Evolutionary conservation across 2,113 vertebrate species (phyloP), one percentile per base, ranked within the genome.

Genomic region (Hippocampus comes): DNA sequence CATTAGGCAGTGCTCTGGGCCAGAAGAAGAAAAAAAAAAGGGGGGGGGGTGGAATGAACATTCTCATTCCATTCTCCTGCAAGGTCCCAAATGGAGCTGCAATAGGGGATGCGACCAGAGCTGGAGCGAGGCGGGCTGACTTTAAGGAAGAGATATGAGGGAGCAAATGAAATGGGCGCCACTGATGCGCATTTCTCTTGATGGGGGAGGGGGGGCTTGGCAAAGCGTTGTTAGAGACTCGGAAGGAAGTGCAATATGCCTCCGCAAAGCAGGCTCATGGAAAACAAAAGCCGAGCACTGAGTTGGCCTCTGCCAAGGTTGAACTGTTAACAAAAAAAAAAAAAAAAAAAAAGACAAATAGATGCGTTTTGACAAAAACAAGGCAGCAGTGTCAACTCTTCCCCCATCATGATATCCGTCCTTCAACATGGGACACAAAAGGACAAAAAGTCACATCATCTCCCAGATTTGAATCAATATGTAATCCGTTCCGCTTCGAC

Each of bases 1-100:
- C 89, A 82, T 88, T 84, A 87, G 84, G 83, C 51, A 71, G 60
- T 70, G 63, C 82, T 88, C 80, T 79, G 72, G 73, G 78, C 78
- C 75, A 80, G 77, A 63, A 88, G n/a, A 72, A 89, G 66, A 61
- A 18, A 38, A 38, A 6, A 38, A 38, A 14, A 30, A 9, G 1
- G 27, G 11, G 82, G 82, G 75, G 7, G 7, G 85, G 88, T 77
- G 79, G 81, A 77, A 82, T 71, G 83, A 85, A 82, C 70, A 79
- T 86, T 46, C 76, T 83, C 85, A 82, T 88, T 83, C 77, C 80
- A 77, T 78, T 48, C 72, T n/a, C 51, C 79, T 61, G 70, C 82
- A 82, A 72, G 77, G 82, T 64, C 74, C 42, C 76, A 87, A 85
- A 90, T 84, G 84, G 79, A 80, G 70, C 77, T 25, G 76, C 72